Conservation (phyloP, 2,888 invertebrate genomes). For the Horisme vitalbata region DNA sequence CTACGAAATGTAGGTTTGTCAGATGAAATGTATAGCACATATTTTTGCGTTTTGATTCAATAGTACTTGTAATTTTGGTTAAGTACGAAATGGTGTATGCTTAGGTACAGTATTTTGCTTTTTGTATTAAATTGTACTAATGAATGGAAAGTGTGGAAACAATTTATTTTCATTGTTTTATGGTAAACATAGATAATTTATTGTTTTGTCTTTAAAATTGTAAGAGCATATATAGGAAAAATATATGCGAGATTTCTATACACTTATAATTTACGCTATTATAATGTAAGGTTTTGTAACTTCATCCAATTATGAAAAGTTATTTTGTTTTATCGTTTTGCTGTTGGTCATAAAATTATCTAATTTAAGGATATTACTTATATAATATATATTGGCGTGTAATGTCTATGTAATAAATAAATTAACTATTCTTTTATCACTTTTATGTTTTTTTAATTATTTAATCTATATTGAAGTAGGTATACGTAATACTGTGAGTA, state of each 20-base stretch:
- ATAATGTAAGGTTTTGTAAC: slow-evolving; percentile 1
- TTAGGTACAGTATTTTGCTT: too few species aligned
- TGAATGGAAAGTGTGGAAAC: too few species aligned
- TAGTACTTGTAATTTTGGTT: too few species aligned
- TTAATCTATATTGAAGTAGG: not conserved
- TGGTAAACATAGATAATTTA: too few species aligned
- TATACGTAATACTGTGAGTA: slow-evolving; percentile 53
- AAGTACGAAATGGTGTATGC: too few species aligned
- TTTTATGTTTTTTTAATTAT: slow-evolving; percentile 40
- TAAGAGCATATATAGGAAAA: too few species aligned
- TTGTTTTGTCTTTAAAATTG: too few species aligned
- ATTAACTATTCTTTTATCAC: slow-evolving; percentile 63
- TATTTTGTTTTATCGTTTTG: slow-evolving; percentile 6
- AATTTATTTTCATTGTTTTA: too few species aligned
- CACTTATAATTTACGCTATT: slow-evolving; percentile 10
- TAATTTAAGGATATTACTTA: slow-evolving; percentile 20
- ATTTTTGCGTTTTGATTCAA: too few species aligned
- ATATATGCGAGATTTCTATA: slow-evolving; percentile 10
- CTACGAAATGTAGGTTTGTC: too few species aligned
- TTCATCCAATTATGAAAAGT: slow-evolving; percentile 1
- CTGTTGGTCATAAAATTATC: slow-evolving; percentile 22
- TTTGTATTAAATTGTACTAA: too few species aligned
- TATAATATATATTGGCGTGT: slow-evolving; percentile 42
- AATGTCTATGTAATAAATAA: slow-evolving; percentile 56
- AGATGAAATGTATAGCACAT: too few species aligned